phyloP scores from a whole-genome alignment of 2,888 invertebrate genomes.

The Mimas tiliae region DNA sequence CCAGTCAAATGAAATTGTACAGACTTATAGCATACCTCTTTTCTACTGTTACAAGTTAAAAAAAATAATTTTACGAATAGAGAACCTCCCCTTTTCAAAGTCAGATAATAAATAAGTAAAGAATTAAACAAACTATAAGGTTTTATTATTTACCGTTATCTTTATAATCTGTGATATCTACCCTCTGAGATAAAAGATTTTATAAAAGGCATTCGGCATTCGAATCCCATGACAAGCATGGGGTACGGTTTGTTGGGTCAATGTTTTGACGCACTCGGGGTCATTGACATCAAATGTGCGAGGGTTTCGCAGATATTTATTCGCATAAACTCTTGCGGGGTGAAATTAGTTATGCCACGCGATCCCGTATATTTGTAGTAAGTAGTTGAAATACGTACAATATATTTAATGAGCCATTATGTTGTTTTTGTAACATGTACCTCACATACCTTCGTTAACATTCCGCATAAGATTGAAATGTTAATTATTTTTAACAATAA shows the following conservation, averaged over 20 bases:
- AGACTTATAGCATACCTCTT: too few species aligned
- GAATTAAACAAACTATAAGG: too few species aligned
- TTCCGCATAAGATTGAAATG: not conserved
- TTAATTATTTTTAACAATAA: not conserved
- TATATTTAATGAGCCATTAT: constrained; percentile 8
- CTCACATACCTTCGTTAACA: too few species aligned
- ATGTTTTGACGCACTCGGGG: constrained; percentile 44
- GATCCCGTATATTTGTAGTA: not conserved
- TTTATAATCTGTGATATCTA: not conserved
- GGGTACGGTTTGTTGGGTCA: constrained; percentile 41
- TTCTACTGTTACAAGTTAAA: too few species aligned
- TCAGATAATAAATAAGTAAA: too few species aligned
- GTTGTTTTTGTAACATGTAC: not conserved
- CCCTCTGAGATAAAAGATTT: constrained; percentile 6
- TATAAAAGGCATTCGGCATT: not conserved
- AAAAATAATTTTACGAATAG: too few species aligned
- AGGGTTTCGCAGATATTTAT: constrained; percentile 27
- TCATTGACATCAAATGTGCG: constrained; percentile 41
- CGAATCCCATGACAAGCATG: constrained; percentile 3
- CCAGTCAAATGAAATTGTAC: too few species aligned
- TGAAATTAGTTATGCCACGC: constrained; percentile 22
- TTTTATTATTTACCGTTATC: not conserved
- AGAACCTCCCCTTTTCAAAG: too few species aligned
- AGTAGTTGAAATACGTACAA: not conserved
- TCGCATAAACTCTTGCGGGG: constrained; percentile 28